These are phyloP conservation scores for Cephalopterus ornatus DNA, from an alignment of 2,113 vertebrate species.

Conservation along the genomic window DNA sequence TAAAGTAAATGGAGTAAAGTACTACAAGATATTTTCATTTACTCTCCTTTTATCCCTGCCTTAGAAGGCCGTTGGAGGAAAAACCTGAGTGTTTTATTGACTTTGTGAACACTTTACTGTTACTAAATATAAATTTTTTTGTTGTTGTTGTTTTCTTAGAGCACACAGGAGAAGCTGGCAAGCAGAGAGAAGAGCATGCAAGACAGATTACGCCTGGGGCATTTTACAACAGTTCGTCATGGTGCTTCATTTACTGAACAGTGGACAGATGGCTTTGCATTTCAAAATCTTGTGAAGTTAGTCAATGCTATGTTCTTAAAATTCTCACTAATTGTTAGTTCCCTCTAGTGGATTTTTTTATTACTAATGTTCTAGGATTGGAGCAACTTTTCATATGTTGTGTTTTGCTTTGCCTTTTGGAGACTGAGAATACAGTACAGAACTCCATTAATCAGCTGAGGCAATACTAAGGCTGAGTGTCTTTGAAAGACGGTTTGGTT, in stretches of 20 bases:
- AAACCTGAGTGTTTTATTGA: neutral
- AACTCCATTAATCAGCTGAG: neutral
- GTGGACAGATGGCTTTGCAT: constrained; percentile 98
- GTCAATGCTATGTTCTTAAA: constrained; percentile 68
- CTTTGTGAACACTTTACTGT: neutral
- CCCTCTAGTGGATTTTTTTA: constrained; percentile 50
- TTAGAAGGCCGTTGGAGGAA: neutral
- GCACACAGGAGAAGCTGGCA: constrained; percentile 96
- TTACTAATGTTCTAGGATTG: constrained; percentile 22
- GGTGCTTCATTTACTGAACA: constrained; percentile 99
- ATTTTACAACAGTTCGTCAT: constrained; percentile 98
- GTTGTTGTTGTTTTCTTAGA: constrained; percentile 74
- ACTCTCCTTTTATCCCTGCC: neutral
- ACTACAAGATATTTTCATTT: neutral
- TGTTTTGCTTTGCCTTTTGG: constrained; percentile 32
- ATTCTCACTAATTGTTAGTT: constrained; percentile 59
- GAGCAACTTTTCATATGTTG: neutral
- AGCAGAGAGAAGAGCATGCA: constrained; percentile 99
- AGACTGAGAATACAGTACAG: neutral
- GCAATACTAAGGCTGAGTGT: neutral
- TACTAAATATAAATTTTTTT: neutral
- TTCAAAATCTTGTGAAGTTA: constrained; percentile 99
- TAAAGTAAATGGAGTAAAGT: neutral
- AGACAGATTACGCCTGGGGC: constrained; percentile 95
- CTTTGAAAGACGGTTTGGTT: neutral